A percentile compares a stretch with the other conserved stretches of the same genome.
Conservation (phyloP, 2,113 vertebrate genomes). For the Gobiocypris rarus region DNA sequence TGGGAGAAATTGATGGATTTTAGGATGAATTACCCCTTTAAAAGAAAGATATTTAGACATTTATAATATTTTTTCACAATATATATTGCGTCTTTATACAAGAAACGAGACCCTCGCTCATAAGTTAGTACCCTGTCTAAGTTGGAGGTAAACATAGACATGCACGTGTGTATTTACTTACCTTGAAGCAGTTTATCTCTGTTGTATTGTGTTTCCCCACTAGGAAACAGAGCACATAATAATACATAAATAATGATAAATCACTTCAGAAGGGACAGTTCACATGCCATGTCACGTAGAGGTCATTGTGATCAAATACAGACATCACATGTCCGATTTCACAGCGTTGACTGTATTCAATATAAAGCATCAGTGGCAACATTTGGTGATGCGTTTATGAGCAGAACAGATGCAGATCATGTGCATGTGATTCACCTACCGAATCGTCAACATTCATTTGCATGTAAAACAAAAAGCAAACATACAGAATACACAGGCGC, state of each 20-base stretch:
- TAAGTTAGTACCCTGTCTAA: too few species aligned
- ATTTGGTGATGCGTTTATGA: not conserved
- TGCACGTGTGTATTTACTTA: conserved; percentile 54
- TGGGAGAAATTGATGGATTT: too few species aligned
- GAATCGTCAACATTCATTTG: not conserved
- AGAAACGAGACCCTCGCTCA: too few species aligned
- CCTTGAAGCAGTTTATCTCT: conserved; percentile 94
- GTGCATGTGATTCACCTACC: not conserved
- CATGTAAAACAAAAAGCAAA: not conserved
- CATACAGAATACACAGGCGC: not conserved
- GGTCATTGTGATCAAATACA: not conserved
- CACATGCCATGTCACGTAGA: not conserved
- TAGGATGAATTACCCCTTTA: too few species aligned
- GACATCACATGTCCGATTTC: not conserved
- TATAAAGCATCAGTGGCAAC: too few species aligned
- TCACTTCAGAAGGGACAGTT: not conserved
- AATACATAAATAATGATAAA: not conserved
- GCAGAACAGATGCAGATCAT: not conserved
- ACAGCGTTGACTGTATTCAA: not conserved
- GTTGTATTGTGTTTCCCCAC: conserved; percentile 94
- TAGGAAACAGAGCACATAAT: conserved; percentile 59
- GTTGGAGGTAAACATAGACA: too few species aligned
- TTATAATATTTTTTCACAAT: too few species aligned
- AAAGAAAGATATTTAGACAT: too few species aligned
- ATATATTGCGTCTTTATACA: too few species aligned